Conservation (phyloP, 2,797 vertebrate genomes). For the Spinibarbus caldwelli region DNA sequence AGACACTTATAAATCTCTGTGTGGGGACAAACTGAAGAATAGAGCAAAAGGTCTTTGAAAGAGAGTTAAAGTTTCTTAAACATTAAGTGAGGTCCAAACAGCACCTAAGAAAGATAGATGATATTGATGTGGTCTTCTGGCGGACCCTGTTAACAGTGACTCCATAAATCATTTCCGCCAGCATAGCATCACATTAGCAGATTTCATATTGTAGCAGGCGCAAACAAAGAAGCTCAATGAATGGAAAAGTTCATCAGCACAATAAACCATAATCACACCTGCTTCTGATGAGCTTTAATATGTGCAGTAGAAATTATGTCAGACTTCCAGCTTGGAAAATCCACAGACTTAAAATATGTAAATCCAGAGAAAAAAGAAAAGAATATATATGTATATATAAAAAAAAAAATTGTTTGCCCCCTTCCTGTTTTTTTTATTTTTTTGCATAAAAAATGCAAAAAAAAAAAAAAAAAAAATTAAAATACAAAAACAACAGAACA, state of each 20-base stretch:
- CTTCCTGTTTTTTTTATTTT: no score
- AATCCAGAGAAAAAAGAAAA: no score
- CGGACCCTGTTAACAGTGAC: slow-evolving; percentile 63
- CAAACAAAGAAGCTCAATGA: slow-evolving; percentile 58
- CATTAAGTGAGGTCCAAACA: slow-evolving; percentile 72
- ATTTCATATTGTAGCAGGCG: slow-evolving; percentile 49
- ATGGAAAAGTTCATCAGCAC: slow-evolving; percentile 16
- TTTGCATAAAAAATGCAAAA: no score
- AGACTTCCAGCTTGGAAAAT: neutral
- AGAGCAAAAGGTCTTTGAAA: slow-evolving; percentile 46
- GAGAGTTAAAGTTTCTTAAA: slow-evolving; percentile 59
- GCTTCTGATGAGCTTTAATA: neutral
- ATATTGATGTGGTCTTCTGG: slow-evolving; percentile 63
- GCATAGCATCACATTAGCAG: slow-evolving; percentile 41
- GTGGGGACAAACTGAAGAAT: slow-evolving; percentile 59
- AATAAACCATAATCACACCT: slow-evolving; percentile 4
- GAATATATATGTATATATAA: no score
- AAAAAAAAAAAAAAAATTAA: no score
- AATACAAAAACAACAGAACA: no score
- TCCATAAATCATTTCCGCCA: slow-evolving; percentile 55
- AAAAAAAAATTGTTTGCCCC: no score
- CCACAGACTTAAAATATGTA: neutral
- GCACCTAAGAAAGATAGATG: slow-evolving; percentile 70
- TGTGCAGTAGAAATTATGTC: neutral
- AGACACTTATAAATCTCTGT: slow-evolving; percentile 72